phyloP scores from a whole-genome alignment of 2,113 vertebrate species.

The Onychostoma macrolepis region DNA sequence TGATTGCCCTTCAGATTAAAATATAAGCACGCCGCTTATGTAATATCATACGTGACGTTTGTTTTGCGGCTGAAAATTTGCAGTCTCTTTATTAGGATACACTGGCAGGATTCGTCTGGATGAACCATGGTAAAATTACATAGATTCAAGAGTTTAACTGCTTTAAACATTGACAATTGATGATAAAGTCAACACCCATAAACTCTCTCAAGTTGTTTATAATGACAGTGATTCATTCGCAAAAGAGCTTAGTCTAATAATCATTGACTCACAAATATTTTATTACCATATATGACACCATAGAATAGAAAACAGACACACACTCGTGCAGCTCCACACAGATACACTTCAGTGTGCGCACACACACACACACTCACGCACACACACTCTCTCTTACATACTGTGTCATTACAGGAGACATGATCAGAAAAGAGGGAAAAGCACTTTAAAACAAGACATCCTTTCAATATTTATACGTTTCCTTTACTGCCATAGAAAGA shows the following conservation, averaged over 20 bases:
- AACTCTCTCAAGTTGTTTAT: neutral
- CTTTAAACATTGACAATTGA: slow-evolving; percentile 52
- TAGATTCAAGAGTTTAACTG: neutral
- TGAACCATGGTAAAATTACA: neutral
- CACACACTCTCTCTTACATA: slow-evolving; percentile 30
- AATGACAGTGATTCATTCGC: slow-evolving; percentile 25
- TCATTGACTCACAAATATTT: slow-evolving; percentile 37
- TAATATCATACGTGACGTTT: slow-evolving; percentile 39
- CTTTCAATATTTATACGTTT: slow-evolving; percentile 60
- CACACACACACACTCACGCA: slow-evolving; percentile 34
- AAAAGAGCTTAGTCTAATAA: slow-evolving; percentile 25
- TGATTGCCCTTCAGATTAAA: slow-evolving; percentile 63
- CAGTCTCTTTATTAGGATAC: slow-evolving; percentile 34
- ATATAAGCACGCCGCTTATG: slow-evolving; percentile 55
- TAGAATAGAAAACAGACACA: slow-evolving; percentile 46
- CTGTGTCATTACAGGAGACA: slow-evolving; percentile 28
- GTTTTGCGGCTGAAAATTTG: slow-evolving; percentile 29
- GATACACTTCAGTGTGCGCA: slow-evolving; percentile 35
- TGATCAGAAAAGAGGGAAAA: slow-evolving; percentile 44
- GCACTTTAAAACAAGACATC: slow-evolving; percentile 57
- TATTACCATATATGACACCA: slow-evolving; percentile 37
- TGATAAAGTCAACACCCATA: slow-evolving; percentile 42
- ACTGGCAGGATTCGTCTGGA: neutral
- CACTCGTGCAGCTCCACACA: slow-evolving; percentile 37
- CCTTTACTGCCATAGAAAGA: slow-evolving; percentile 66